phyloP scores from a whole-genome alignment of 2,888 invertebrate species.

The Meiosimyza decipiens region DNA sequence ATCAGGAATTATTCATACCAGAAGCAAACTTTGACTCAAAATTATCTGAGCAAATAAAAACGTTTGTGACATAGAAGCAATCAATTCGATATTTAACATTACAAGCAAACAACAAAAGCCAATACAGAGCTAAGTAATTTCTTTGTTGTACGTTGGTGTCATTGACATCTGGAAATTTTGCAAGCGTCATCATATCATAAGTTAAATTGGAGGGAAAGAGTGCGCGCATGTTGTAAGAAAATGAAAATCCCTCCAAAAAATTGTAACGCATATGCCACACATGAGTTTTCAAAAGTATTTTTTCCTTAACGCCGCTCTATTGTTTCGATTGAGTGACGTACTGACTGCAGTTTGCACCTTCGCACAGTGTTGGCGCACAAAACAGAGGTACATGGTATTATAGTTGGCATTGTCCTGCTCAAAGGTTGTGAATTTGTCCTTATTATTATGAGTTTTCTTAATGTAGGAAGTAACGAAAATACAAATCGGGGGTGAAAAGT shows the following conservation, averaged over 20 bases:
- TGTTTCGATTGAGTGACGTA: conserved; percentile 17
- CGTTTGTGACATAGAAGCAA: no score
- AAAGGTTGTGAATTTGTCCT: background rate
- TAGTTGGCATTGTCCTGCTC: background rate
- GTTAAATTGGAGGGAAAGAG: background rate
- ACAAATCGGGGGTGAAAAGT: conserved; percentile 25
- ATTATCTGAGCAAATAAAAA: no score
- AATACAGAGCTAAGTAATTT: no score
- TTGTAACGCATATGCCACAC: conserved; percentile 1
- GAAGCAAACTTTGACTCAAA: no score
- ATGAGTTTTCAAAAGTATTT: background rate
- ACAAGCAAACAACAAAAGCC: no score
- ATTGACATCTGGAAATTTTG: conserved; percentile 47
- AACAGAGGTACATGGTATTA: background rate
- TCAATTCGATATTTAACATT: no score
- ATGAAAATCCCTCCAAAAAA: conserved; percentile 26
- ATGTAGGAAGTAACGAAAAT: background rate
- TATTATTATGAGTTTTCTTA: background rate
- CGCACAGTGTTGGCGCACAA: conserved; percentile 28
- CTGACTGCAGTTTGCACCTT: conserved; percentile 35
- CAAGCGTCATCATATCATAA: conserved; percentile 28
- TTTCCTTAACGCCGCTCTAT: conserved; percentile 6
- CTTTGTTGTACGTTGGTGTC: background rate
- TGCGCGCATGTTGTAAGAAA: conserved; percentile 1
- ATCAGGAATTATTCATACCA: no score